These are phyloP conservation scores for Tragelaphus scriptus DNA, from an alignment of 2,113 vertebrate species.

Conservation along the genomic window DNA sequence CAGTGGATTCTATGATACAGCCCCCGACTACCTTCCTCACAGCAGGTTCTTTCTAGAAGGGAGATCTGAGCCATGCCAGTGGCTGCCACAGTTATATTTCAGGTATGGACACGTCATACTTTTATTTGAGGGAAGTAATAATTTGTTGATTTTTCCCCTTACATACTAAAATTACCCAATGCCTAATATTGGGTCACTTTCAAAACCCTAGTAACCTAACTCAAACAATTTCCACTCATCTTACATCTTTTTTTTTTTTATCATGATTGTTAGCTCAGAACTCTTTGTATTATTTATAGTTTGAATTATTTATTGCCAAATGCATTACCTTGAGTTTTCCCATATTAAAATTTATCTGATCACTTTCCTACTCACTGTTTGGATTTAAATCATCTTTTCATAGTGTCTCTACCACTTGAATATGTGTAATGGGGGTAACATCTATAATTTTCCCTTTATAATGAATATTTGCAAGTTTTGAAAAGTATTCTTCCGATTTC, in stretches of 20 bases:
- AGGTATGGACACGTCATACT: neutral
- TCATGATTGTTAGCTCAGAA: neutral
- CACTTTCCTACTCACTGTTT: neutral
- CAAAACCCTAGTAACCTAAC: neutral
- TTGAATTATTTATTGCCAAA: slow-evolving; percentile 52
- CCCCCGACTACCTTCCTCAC: neutral
- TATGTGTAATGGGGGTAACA: neutral
- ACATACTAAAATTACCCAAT: neutral
- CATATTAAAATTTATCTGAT: slow-evolving; percentile 14
- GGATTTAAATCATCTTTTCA: neutral
- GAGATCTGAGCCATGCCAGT: no score
- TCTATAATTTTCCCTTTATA: neutral
- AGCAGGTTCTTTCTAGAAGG: neutral
- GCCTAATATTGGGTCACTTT: neutral
- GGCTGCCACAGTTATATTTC: neutral
- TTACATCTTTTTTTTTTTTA: neutral
- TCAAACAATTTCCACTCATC: neutral
- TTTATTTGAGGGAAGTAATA: neutral
- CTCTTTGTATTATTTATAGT: neutral
- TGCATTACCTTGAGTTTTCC: slow-evolving; percentile 12
- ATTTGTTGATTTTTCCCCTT: neutral
- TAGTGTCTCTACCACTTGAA: neutral
- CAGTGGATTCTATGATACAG: neutral
- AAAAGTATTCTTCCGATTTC: neutral
- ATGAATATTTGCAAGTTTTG: neutral